These are phyloP conservation scores for Nicator chloris DNA, from an alignment of 2,113 vertebrate species.

Conservation along the genomic window DNA sequence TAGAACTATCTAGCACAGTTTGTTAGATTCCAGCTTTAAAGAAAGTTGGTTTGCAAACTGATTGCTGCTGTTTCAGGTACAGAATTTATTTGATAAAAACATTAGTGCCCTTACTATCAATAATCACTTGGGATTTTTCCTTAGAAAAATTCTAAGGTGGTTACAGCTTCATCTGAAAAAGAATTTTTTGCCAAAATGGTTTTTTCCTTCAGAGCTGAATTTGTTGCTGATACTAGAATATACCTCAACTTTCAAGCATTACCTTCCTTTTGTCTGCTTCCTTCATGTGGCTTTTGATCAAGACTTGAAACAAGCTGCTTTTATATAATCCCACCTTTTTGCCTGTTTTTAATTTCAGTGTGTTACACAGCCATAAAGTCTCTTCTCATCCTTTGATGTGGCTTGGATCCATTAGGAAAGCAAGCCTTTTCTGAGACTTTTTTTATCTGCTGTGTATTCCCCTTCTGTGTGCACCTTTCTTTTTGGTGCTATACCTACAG, in stretches of 20 bases:
- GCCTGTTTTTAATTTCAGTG: background rate
- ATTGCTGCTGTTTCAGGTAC: background rate
- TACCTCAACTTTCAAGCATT: background rate
- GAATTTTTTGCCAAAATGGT: background rate
- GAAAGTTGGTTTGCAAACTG: background rate
- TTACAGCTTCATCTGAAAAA: background rate
- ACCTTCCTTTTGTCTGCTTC: background rate
- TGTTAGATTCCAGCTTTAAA: background rate
- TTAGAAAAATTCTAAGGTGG: background rate
- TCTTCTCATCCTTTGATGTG: background rate
- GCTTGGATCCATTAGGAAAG: background rate
- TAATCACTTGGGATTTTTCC: background rate
- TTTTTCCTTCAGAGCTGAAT: background rate
- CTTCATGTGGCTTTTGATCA: background rate
- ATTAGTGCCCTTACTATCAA: background rate
- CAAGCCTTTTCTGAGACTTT: background rate
- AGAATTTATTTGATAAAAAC: background rate
- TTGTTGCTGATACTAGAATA: background rate
- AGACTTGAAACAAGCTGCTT: background rate
- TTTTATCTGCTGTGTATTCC: background rate
- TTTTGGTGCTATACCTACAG: background rate
- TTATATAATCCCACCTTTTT: background rate
- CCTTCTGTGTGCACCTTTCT: background rate
- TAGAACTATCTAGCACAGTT: background rate
- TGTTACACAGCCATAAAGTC: background rate